Evolutionary conservation across 2,113 vertebrate genomes (phyloP).

Genomic region (Daubentonia madagascariensis): DNA sequence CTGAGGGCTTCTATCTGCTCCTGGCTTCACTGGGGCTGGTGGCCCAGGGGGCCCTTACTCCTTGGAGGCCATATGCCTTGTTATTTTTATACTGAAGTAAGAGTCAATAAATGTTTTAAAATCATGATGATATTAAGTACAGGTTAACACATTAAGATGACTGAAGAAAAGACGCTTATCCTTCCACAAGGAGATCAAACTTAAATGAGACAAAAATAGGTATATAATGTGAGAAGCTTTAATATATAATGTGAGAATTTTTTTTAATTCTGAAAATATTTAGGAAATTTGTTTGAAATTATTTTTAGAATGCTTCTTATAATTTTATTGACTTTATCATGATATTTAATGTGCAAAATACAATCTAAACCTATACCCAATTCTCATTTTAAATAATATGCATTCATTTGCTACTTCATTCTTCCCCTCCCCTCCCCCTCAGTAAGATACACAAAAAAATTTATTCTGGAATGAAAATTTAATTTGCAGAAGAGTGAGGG

Average conservation of each 20-base stretch:
- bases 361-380: background rate
- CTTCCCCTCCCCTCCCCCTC: background rate
- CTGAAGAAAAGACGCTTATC: background rate
- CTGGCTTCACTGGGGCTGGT: background rate
- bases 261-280: background rate
- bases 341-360: background rate
- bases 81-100: background rate
- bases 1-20: background rate
- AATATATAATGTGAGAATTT: background rate
- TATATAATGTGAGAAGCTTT: background rate
- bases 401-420: background rate
- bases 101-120: background rate
- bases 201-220: background rate
- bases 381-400: background rate
- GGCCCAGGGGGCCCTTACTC: background rate
- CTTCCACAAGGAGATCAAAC: slow-evolving; percentile 5
- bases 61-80: background rate
- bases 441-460: background rate
- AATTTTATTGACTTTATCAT: background rate
- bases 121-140: background rate
- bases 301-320: background rate
- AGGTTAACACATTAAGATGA: background rate
- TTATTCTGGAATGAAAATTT: background rate
- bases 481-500: background rate
- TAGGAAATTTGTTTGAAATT: background rate